Conservation (phyloP, 23 tunicate genomes). For the Diplosoma virens region DNA sequence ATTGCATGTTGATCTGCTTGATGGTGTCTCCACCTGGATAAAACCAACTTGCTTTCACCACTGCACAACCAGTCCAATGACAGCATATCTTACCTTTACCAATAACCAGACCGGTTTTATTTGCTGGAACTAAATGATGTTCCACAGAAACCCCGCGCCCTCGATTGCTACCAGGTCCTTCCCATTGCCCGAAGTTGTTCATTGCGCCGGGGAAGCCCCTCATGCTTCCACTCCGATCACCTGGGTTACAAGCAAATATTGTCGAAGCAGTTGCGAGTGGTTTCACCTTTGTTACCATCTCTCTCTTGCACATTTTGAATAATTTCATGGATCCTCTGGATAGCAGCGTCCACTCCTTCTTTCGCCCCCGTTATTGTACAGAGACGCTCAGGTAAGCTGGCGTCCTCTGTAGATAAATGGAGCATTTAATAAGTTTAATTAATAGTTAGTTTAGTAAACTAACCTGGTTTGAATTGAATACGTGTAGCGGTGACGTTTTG, state of each 20-base stretch:
- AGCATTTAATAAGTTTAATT: too few species aligned
- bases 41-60: too few species aligned
- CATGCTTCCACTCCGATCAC: constrained; percentile 24
- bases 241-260: too few species aligned
- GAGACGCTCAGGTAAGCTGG: constrained; percentile 74
- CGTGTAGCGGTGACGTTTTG: constrained; percentile 88
- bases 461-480: constrained; percentile 96
- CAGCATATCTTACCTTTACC: constrained; percentile 76
- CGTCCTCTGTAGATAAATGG: constrained; percentile 75
- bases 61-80: background rate
- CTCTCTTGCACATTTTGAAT: constrained; percentile 85
- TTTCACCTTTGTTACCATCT: constrained; percentile 44
- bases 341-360: constrained; percentile 86
- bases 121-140: constrained; percentile 93
- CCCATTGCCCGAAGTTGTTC: constrained; percentile 89
- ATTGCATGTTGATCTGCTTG: constrained; percentile 85
- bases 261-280: background rate
- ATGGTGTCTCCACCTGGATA: constrained; percentile 96
- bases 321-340: constrained; percentile 65
- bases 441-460: background rate
- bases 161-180: constrained; percentile 53
- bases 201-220: constrained; percentile 48
- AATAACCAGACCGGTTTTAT: constrained; percentile 94
- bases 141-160: constrained; percentile 44
- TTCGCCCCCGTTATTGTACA: constrained; percentile 85